phyloP scores from a whole-genome alignment of 2,888 invertebrate genomes.

The Drosophila austrosaltans region DNA sequence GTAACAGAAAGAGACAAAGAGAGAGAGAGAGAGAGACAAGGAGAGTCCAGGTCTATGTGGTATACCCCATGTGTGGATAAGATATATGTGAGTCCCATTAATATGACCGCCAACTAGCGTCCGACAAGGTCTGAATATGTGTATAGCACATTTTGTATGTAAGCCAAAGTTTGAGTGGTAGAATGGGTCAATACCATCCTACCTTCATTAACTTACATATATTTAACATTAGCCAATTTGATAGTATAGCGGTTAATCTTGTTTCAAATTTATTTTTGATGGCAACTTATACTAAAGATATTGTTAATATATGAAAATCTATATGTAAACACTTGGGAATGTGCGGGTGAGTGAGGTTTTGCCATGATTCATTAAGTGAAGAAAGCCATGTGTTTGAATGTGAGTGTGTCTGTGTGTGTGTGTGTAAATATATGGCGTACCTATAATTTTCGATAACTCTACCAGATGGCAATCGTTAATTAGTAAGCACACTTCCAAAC shows the following conservation, averaged over 20 bases:
- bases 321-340: too few species aligned
- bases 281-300: not conserved
- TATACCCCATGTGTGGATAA: slow-evolving; percentile 5
- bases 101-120: slow-evolving; percentile 53
- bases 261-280: too few species aligned
- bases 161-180: not conserved
- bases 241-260: not conserved
- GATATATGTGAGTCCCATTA: slow-evolving; percentile 51
- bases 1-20: too few species aligned
- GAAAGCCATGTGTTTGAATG: too few species aligned
- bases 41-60: not conserved
- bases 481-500: slow-evolving; percentile 7
- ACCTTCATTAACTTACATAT: too few species aligned
- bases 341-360: not conserved
- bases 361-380: not conserved
- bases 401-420: slow-evolving; percentile 1
- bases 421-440: slow-evolving; percentile 1
- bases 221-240: not conserved
- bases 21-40: slow-evolving; percentile 3
- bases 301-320: not conserved
- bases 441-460: slow-evolving; percentile 19
- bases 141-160: not conserved
- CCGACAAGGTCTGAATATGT: slow-evolving; percentile 33
- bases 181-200: not conserved
- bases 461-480: slow-evolving; percentile 32